Conservation (phyloP, 2,797 vertebrate genomes). For the Sebastes hubbsi region DNA sequence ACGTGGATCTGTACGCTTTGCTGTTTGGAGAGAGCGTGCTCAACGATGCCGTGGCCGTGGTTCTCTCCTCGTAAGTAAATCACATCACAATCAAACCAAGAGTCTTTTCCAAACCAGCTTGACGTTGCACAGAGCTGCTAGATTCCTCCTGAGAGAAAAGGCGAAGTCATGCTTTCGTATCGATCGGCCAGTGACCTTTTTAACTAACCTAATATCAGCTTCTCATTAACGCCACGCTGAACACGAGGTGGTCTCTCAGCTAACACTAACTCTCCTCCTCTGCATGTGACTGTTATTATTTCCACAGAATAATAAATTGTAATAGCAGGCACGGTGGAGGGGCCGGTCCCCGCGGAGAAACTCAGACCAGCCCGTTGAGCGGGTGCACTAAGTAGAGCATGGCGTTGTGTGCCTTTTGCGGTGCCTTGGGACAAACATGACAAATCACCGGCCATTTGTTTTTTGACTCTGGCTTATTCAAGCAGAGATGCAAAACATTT, state of each 20-base stretch:
- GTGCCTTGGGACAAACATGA: slow-evolving; percentile 61
- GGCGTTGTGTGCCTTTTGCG: slow-evolving; percentile 60
- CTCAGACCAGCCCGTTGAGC: slow-evolving; percentile 50
- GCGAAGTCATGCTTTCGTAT: not conserved
- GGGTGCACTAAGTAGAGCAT: slow-evolving; percentile 68
- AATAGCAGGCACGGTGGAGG: slow-evolving; percentile 59
- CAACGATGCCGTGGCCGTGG: slow-evolving; percentile 97
- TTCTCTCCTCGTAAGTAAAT: slow-evolving; percentile 94
- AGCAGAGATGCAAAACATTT: slow-evolving; percentile 16
- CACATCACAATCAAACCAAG: not conserved
- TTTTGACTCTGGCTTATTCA: slow-evolving; percentile 23
- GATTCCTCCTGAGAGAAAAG: not conserved
- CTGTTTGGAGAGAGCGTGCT: slow-evolving; percentile 98
- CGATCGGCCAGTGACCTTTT: slow-evolving; percentile 11
- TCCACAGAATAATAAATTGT: slow-evolving; percentile 73
- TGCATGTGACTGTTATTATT: slow-evolving; percentile 45
- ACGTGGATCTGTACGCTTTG: slow-evolving; percentile 94
- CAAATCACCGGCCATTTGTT: slow-evolving; percentile 64
- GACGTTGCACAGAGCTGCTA: not conserved
- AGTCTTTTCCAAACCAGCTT: not conserved
- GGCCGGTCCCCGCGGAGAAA: slow-evolving; percentile 44
- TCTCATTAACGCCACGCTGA: slow-evolving; percentile 1
- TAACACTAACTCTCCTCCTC: slow-evolving; percentile 33
- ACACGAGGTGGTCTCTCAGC: not conserved
- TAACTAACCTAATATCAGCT: slow-evolving; percentile 18